phyloP scores from a whole-genome alignment of 1,140 invertebrate species.

The Leptopilina boulardi region DNA sequence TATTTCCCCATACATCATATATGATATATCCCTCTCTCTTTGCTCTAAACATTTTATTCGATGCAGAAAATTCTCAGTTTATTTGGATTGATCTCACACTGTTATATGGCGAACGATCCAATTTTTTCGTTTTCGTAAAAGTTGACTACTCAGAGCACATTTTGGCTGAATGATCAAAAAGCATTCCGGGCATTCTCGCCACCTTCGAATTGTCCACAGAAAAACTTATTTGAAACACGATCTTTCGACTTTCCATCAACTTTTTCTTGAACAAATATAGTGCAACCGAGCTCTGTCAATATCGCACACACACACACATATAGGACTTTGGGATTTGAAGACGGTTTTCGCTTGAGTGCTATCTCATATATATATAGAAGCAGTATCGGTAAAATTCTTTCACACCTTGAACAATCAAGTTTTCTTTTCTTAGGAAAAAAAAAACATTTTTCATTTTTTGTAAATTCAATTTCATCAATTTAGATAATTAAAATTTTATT shows the following conservation, averaged over 20 bases:
- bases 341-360: constrained; percentile 36
- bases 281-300: constrained; percentile 55
- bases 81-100: constrained; percentile 53
- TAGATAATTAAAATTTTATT: too few species aligned
- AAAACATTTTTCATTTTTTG: constrained; percentile 16
- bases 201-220: constrained; percentile 47
- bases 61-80: constrained; percentile 54
- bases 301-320: too few species aligned
- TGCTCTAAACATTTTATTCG: constrained; percentile 25
- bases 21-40: constrained; percentile 40
- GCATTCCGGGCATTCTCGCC: constrained; percentile 63
- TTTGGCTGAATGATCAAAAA: constrained; percentile 58
- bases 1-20: constrained; percentile 70
- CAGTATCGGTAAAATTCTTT: constrained; percentile 58
- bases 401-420: constrained; percentile 53
- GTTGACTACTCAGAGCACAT: constrained; percentile 52
- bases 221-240: constrained; percentile 60
- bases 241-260: constrained; percentile 60
- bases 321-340: constrained; percentile 42
- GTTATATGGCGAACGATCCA: constrained; percentile 60
- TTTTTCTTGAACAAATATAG: constrained; percentile 61
- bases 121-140: constrained; percentile 71
- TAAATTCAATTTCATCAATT: too few species aligned
- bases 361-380: constrained; percentile 41
- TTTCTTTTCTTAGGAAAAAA: constrained; percentile 45